Evolutionary conservation across 2,888 invertebrate species (phyloP).

Genomic region (Drosophila tanythrix): DNA sequence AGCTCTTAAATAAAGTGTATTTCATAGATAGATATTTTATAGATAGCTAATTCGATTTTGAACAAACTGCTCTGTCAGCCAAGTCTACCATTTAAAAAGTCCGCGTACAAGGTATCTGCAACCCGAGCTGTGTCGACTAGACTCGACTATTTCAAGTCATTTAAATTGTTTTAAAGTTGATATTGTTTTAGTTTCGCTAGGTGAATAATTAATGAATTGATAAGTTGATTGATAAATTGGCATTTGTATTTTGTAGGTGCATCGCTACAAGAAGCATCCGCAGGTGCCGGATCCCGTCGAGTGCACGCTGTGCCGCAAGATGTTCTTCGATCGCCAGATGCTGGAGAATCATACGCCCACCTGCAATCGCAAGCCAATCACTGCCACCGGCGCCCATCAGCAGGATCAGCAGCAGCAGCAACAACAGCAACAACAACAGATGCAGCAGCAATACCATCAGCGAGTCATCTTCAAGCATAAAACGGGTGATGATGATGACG

Average conservation of each 20-base stretch:
- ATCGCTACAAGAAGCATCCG: slow-evolving; percentile 85
- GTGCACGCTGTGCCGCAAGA: slow-evolving; percentile 84
- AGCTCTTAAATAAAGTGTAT: background rate
- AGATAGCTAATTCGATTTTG: background rate
- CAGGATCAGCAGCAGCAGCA: slow-evolving; percentile 48
- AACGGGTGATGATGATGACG: slow-evolving; percentile 80
- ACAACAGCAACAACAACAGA: slow-evolving; percentile 20
- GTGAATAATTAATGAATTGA: no score
- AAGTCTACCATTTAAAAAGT: background rate
- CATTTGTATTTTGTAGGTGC: slow-evolving; percentile 68
- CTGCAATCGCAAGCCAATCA: slow-evolving; percentile 80
- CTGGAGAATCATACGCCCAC: slow-evolving; percentile 83
- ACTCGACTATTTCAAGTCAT: no score
- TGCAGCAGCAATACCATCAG: slow-evolving; percentile 9
- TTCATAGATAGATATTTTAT: background rate
- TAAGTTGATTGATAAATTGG: background rate
- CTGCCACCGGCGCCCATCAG: slow-evolving; percentile 72
- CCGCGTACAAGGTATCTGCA: no score
- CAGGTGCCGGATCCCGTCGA: slow-evolving; percentile 84
- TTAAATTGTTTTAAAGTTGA: background rate
- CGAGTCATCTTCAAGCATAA: slow-evolving; percentile 66
- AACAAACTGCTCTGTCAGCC: background rate
- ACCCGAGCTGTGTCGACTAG: background rate
- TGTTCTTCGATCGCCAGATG: slow-evolving; percentile 84
- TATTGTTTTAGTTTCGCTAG: background rate